A percentile compares a stretch with the other conserved stretches of the same genome.
Conservation (phyloP, 2,797 vertebrate species). For the Lepilemur ruficaudatus region DNA sequence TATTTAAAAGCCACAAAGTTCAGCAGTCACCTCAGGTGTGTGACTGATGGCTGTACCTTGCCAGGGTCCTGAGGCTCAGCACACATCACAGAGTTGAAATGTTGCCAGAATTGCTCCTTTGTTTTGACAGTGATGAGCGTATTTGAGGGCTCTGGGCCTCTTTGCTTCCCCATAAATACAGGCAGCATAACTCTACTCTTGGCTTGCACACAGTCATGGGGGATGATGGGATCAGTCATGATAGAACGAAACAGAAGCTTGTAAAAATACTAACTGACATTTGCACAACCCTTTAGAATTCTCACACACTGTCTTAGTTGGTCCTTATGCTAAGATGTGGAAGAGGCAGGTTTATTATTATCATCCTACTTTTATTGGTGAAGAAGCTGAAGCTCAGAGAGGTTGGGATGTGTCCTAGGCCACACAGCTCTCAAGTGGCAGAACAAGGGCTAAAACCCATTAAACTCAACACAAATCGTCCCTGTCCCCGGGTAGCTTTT, state of each 20-base stretch:
- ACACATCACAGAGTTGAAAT: background rate
- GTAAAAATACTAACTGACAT: background rate
- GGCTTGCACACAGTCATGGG: background rate
- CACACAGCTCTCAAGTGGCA: background rate
- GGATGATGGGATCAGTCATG: background rate
- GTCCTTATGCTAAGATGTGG: background rate
- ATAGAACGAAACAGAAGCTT: background rate
- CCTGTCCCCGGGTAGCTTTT: background rate
- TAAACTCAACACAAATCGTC: background rate
- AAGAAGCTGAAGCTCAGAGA: background rate
- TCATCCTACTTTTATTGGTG: background rate
- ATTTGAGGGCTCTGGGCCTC: background rate
- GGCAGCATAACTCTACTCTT: background rate
- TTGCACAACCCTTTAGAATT: background rate
- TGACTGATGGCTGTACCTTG: background rate
- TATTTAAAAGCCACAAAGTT: slow-evolving; percentile 47
- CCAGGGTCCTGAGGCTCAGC: slow-evolving; percentile 29
- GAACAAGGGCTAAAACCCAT: background rate
- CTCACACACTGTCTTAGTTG: background rate
- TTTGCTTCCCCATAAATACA: background rate
- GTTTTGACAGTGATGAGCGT: slow-evolving; percentile 49
- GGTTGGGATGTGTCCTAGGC: background rate
- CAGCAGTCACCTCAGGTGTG: background rate
- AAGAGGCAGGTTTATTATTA: background rate
- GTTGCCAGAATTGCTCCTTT: slow-evolving; percentile 37